phyloP scores from a whole-genome alignment of 2,797 vertebrate genomes.

The Epinephelus awoara region DNA sequence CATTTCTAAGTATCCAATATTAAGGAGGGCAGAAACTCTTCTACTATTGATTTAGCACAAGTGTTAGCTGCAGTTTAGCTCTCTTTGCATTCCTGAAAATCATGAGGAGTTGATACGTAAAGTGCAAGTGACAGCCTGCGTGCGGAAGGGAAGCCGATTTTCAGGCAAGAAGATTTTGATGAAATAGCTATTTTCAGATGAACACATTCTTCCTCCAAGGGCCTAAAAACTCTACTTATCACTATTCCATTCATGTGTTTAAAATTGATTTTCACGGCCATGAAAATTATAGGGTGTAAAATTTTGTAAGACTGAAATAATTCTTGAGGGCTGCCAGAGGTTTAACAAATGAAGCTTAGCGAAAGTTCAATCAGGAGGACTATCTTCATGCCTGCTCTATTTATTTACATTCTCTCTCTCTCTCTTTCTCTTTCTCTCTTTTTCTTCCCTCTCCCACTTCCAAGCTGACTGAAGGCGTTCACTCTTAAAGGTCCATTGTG shows the following conservation, averaged over 20 bases:
- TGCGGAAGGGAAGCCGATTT: conserved; percentile 28
- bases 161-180: conserved; percentile 40
- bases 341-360: conserved; percentile 30
- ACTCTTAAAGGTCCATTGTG: not conserved
- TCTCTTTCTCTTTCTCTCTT: too few species aligned
- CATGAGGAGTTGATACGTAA: conserved; percentile 21
- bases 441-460: not conserved
- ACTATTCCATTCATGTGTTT: conserved; percentile 44
- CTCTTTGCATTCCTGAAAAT: conserved; percentile 33
- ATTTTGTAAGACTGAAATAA: conserved; percentile 45
- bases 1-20: conserved; percentile 17
- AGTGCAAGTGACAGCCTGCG: conserved; percentile 25
- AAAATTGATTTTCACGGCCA: conserved; percentile 49
- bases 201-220: conserved; percentile 25
- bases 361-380: not conserved
- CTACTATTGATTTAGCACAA: conserved; percentile 22
- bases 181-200: conserved; percentile 43
- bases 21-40: conserved; percentile 20
- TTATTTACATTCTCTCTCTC: conserved; percentile 5
- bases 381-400: conserved; percentile 1
- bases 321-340: conserved; percentile 32
- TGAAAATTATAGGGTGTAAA: conserved; percentile 44
- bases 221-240: conserved; percentile 37
- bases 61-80: not conserved
- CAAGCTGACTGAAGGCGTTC: not conserved